Evolutionary conservation across 2,113 vertebrate genomes (phyloP), one percentile per base, ranked within the genome.

Genomic region (Dermatemys mawii): DNA sequence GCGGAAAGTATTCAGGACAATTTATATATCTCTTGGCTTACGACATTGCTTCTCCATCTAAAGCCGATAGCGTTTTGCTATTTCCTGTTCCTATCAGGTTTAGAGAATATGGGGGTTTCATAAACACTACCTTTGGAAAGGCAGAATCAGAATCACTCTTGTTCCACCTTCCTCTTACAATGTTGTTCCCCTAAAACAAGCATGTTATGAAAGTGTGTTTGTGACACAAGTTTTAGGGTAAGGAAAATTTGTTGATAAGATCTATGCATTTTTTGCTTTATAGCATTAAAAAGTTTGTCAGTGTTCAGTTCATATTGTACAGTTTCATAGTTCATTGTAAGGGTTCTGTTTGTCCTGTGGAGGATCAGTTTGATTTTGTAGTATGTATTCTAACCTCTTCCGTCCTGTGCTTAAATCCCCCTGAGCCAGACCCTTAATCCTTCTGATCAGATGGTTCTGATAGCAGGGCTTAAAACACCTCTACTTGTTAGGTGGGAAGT

Each of bases 391-490:
- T 54, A 53, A 70, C 8, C 10, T 86, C 94, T 93, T 91, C 8
- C 17, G 88, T 90, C n/a, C 50, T 91, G 57, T 11, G 84, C 1
- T 49, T 93, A 21, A 4, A 29, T 78, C 3, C 32, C 38, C 87
- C 80, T 92, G 8, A 85, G 22, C 51, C 32, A 83, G 27, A 41
- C 3, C 1, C 21, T 90, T 95, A 93, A 92, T 95, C 80, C 70
- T 80, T 94, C 49, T 90, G 60, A 54, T 91, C 50, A 70, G 17
- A 35, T 84, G 32, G 44, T 76, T 94, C 94, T 83, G 82, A 29
- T 48, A 83, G 29, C 35, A 81, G 82, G 32, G 32, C 91, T 90
- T 93, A 84, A 94, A 95, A 60, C 82, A 92, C 32, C 41, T 55
- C 41, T 75, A 32, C 49, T 73, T 90, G 70, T 90, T 78, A 83